Base-by-base conservation (phyloP, 1,140 invertebrate species). In the Cydia fagiglandana region DNA sequence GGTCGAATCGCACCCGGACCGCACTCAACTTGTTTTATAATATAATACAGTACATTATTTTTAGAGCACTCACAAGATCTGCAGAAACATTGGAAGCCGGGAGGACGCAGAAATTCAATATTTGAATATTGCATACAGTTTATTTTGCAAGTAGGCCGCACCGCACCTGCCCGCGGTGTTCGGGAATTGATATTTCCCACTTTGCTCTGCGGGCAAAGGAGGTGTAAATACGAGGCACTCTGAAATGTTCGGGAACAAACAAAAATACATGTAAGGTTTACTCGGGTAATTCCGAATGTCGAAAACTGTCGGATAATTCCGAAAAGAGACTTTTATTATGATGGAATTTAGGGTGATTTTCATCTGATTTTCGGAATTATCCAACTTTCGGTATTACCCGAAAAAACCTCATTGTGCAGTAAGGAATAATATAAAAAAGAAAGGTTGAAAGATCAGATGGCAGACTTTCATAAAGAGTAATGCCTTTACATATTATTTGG, bases 131-230 rank as follows among this genome's bases (percentile, higher is more conserved):
- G 56, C 17, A 24, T 61, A 10, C 56, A 61, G 56, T 61, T 24
- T 24, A 61, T 24, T 53, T 61, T 61, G 56, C 56, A 61, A 61
- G 56, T 61, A 61, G 56, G 56, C 56, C 56, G 56, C 56, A 61
- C 56, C 56, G 56, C 56, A 61, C 17, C 56, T 61, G 56, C 56
- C 56, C 56, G 56, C 56, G 56, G 56, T 61, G 9, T 61, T 61
- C 56, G 20, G 20, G 20, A 24, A 61, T 61, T 24, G 56, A 61
- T 61, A 61, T 24, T 61, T 61, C 56, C 56, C 56, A 61, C 56
- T 61, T 56, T 56, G 53, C 53, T 56, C 7, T 4, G 53, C 53
- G 53, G 38, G n/a, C 53, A 9, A 9, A 56, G 53, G n/a, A 20
- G 53, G 53, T 61, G 56, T 24, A 24, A 61, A 12, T 61, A 61